Evolutionary conservation across 1,140 invertebrate genomes (phyloP).

Genomic region (Artemia franciscana): DNA sequence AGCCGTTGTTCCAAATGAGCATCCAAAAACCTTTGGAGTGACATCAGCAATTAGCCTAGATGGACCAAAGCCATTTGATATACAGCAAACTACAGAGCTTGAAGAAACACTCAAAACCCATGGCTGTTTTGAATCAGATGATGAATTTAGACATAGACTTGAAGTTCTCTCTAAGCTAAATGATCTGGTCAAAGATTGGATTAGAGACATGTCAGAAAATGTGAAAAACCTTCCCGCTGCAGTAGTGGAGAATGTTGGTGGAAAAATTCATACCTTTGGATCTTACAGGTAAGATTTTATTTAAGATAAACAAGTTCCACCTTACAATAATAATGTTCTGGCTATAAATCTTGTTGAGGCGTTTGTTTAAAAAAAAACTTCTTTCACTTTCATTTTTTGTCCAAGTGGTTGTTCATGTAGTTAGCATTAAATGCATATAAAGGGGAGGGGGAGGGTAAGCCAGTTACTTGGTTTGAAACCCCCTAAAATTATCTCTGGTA

Average conservation of each 20-base stretch:
- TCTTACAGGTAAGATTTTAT: no score
- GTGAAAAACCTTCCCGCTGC: constrained; percentile 66
- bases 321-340: no score
- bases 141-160: constrained; percentile 62
- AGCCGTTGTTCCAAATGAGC: not conserved
- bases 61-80: constrained; percentile 58
- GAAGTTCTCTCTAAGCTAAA: constrained; percentile 51
- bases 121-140: constrained; percentile 73
- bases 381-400: no score
- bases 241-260: constrained; percentile 59
- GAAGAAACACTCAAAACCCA: constrained; percentile 57
- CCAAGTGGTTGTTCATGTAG: no score
- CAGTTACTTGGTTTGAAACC: no score
- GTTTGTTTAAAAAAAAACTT: no score
- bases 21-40: constrained; percentile 49
- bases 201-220: constrained; percentile 60
- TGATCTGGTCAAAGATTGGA: constrained; percentile 72
- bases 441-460: no score
- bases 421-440: no score
- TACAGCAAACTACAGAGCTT: constrained; percentile 55
- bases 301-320: no score
- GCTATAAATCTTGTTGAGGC: no score
- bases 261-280: constrained; percentile 97
- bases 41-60: constrained; percentile 79
- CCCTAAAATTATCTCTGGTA: no score